Conservation (phyloP, 2,888 invertebrate species). For the Metellina segmentata region DNA sequence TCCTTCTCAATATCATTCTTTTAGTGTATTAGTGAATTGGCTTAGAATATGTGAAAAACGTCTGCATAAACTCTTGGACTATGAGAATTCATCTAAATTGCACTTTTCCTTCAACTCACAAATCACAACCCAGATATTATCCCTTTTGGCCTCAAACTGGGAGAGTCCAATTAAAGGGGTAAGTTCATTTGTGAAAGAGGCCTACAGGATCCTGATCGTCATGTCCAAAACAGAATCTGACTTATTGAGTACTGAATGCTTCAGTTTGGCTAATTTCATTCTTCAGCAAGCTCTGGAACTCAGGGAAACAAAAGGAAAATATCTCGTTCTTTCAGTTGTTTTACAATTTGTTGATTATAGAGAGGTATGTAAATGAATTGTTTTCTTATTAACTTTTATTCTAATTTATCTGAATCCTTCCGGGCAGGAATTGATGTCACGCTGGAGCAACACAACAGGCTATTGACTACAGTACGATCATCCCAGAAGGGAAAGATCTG, state of each 20-base stretch:
- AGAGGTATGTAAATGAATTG: conserved; percentile 35
- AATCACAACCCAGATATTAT: conserved; percentile 23
- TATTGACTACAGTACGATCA: no score
- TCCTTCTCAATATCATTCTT: conserved; percentile 61
- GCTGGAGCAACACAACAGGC: no score
- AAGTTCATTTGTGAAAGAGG: conserved; percentile 49
- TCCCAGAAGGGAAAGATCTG: no score
- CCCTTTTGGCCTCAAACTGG: conserved; percentile 68
- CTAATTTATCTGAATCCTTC: no score
- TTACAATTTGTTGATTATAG: conserved; percentile 51
- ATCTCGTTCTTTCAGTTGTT: conserved; percentile 54
- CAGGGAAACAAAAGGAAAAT: conserved; percentile 72
- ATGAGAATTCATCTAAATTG: neutral
- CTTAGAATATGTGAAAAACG: conserved; percentile 41
- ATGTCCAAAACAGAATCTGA: conserved; percentile 27
- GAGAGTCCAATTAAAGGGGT: conserved; percentile 70
- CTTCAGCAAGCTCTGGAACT: conserved; percentile 45
- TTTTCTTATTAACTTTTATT: neutral
- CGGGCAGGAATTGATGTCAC: no score
- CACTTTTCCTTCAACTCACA: conserved; percentile 34
- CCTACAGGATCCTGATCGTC: conserved; percentile 47
- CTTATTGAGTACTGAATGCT: neutral
- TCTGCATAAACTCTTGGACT: neutral
- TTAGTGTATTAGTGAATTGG: conserved; percentile 57
- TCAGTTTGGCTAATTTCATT: conserved; percentile 21